Base-by-base conservation (phyloP, 1,140 invertebrate genomes). In the Macrobrachium rosenbergii region DNA sequence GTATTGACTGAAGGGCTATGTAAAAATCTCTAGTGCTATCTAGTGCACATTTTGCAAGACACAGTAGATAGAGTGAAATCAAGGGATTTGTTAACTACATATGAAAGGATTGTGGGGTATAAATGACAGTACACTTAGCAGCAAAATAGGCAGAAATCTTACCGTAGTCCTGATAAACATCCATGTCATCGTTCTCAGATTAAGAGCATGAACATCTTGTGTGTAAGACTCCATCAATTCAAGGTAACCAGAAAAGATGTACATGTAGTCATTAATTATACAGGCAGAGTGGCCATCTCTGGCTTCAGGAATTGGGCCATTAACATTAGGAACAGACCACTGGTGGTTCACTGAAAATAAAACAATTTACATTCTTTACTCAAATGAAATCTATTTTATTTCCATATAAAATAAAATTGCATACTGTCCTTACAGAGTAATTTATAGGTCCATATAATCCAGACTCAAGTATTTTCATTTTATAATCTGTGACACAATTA, bases 271-370 rank as follows among this genome's bases (percentile, higher is more conserved):
- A 84, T 93, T 93, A 85, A 97, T 95, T 12, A 98, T 92, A 91
- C 96, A 97, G 5, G 97, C 96, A 19, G 96, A 95, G 92, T 98
- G 97, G 0, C 97, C 97, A 93, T 98, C 97, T 90, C 97, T 93
- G 0, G 96, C 94, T 81, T 94, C 94, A 0, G 97, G 97, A 72
- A 95, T 92, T 17, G 92, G 91, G 0, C 97, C 97, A 8, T 92
- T 92, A 0, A 95, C 94, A 87, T 90, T 58, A 14, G 96, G 95
- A 21, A 82, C 60, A 92, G 92, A 58, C 92, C 94, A 97, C 96
- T 98, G 88, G 92, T 93, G 23, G 94, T 92, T 58, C 92, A 94
- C 94, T 94, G 88, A 69, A 84, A 64, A 52, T 45, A 78, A 88
- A 19, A 88, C 43, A 62, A 79, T 72, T 17, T 89, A 84, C 16